These are phyloP conservation scores for Chrosomus eos DNA, from an alignment of 2,797 vertebrate species.

Conservation along the genomic window DNA sequence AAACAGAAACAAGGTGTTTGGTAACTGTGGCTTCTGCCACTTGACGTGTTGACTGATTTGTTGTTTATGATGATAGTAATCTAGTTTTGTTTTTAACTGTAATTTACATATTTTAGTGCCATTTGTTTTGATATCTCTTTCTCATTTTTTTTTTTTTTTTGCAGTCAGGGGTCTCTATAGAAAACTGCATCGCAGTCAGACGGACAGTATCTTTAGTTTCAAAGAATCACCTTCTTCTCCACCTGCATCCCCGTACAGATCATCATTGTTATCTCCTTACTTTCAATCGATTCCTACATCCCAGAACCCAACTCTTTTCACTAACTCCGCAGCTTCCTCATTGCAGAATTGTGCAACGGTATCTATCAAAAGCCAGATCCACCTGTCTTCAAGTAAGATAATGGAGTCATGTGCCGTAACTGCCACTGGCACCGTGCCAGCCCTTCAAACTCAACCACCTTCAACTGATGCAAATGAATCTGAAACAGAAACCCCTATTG, in stretches of 20 bases:
- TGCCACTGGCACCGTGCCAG: neutral
- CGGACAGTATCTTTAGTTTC: constrained; percentile 70
- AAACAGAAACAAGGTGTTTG: neutral
- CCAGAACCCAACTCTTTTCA: neutral
- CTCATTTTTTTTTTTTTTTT: too few species aligned
- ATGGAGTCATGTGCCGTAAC: neutral
- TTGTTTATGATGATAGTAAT: neutral
- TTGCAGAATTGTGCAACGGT: neutral
- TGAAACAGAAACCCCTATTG: neutral
- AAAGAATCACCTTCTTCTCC: constrained; percentile 45
- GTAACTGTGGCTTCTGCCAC: neutral
- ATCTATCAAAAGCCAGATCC: constrained; percentile 36
- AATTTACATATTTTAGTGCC: neutral
- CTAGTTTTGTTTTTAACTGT: neutral
- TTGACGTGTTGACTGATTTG: neutral
- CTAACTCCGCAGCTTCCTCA: neutral
- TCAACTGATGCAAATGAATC: neutral
- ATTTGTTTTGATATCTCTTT: constrained; percentile 2
- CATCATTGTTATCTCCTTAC: constrained; percentile 53
- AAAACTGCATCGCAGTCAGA: constrained; percentile 71
- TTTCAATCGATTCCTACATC: neutral
- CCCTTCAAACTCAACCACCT: neutral
- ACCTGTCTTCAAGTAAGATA: neutral
- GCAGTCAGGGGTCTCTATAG: constrained; percentile 61
- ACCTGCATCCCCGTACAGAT: constrained; percentile 29